Base-by-base conservation (phyloP, 2,888 invertebrate species). In the Drosophila paramelanica region DNA sequence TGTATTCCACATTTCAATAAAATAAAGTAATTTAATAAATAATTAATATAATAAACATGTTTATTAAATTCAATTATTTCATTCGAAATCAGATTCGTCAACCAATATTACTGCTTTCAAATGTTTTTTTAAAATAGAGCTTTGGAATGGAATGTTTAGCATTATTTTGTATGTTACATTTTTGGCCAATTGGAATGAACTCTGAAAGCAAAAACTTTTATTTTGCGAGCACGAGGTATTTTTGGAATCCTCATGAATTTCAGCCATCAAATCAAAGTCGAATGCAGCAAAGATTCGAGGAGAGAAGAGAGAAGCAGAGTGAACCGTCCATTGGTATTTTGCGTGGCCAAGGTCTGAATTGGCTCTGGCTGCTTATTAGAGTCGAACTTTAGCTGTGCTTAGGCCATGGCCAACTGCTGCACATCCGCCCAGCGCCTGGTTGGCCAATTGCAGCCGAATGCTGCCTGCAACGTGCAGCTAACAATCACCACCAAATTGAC, bases 401-500 rank as follows among this genome's bases (percentile, higher is more conserved):
- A 3, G 10, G 25, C 46, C 17, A 31, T 31, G 31, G 20, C 31
- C 46, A 46, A 46, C 27, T 20, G 55, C 17, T 20, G 33, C 38
- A 51, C 39, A n/a, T 46, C 46, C 33, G 66, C 20, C 31, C 31
- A 27, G n/a, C 1, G 33, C 17, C 23, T 20, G 20, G 27, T 1
- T 47, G n/a, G 43, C n/a, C 45, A 67, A 61, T 39, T 39, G 50
- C 25, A 10, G n/a, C 51, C 38, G 38, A 50, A 11, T 70, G 66
- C 61, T 45, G 61, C 47, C 61, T 61, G 62, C 57, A 42, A 64
- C 70, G 64, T 43, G 66, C 60, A 64, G 73, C 62, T 45, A 49
- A 57, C 75, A 81, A 81, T 81, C 81, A 81, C 60, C 80, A 80
- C 78, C 84, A 81, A 83, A 86, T 81, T 81, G 86, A 81, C 87